Evolutionary conservation across 2,888 invertebrate species (phyloP).

Genomic region (Rhaphigaster nebulosa): DNA sequence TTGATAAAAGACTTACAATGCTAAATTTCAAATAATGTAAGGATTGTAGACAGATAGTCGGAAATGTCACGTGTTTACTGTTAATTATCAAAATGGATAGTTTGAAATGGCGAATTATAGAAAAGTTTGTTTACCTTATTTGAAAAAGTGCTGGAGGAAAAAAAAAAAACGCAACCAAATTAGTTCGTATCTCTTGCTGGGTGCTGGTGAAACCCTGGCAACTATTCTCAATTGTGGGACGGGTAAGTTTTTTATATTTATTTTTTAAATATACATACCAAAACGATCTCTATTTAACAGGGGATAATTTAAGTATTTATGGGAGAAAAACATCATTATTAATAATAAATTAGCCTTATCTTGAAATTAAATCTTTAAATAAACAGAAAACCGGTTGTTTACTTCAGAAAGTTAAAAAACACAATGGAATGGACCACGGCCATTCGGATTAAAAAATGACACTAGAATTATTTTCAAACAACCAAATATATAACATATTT

Average conservation of each 20-base stretch:
- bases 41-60: neutral
- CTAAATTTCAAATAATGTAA: neutral
- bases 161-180: neutral
- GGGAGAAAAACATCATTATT: neutral
- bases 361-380: neutral
- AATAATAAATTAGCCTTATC: neutral
- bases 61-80: neutral
- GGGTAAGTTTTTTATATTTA: neutral
- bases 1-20: neutral
- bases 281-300: neutral
- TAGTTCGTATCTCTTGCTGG: neutral
- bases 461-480: neutral
- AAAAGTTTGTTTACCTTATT: neutral
- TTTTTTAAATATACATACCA: neutral
- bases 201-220: neutral
- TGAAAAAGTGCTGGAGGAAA: constrained; percentile 29
- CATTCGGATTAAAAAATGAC: neutral
- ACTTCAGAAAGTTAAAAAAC: neutral
- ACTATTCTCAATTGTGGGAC: neutral
- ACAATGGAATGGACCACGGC: neutral
- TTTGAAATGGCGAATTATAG: neutral
- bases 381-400: neutral
- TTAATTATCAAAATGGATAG: constrained; percentile 9
- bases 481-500: neutral
- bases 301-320: neutral